Conservation (phyloP, 2,797 vertebrate species). For the Pelodytes ibericus region DNA sequence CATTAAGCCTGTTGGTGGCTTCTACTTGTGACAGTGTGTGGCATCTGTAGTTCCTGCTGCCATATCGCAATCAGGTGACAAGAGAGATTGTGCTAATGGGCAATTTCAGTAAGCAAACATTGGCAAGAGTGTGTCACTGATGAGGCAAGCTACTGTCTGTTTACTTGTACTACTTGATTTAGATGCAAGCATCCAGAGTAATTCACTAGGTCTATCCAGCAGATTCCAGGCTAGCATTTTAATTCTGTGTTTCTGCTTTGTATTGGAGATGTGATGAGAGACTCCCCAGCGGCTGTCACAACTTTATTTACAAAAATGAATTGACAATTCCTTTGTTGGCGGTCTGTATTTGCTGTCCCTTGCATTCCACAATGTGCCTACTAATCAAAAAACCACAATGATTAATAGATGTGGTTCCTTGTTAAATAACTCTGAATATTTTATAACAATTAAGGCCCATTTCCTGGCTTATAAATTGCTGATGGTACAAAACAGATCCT, state of each 20-base stretch:
- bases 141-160: slow-evolving; percentile 13
- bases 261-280: background rate
- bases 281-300: slow-evolving; percentile 6
- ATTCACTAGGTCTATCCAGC: background rate
- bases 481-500: no score
- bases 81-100: slow-evolving; percentile 46
- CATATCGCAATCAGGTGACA: slow-evolving; percentile 23
- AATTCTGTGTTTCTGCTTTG: background rate
- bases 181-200: background rate
- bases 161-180: slow-evolving; percentile 17
- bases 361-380: background rate
- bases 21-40: slow-evolving; percentile 29
- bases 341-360: background rate
- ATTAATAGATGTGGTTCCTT: background rate
- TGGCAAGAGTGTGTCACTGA: slow-evolving; percentile 44
- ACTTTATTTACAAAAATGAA: slow-evolving; percentile 3
- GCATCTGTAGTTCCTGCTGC: slow-evolving; percentile 38
- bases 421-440: background rate
- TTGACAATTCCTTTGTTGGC: background rate
- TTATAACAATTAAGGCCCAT: no score
- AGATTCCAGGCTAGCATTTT: background rate
- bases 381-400: slow-evolving; percentile 5
- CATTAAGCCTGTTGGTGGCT: slow-evolving; percentile 25
- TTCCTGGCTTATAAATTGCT: no score
- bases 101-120: slow-evolving; percentile 46